These are phyloP conservation scores for Idaea straminata DNA, from an alignment of 2,888 invertebrate species.

Conservation along the genomic window DNA sequence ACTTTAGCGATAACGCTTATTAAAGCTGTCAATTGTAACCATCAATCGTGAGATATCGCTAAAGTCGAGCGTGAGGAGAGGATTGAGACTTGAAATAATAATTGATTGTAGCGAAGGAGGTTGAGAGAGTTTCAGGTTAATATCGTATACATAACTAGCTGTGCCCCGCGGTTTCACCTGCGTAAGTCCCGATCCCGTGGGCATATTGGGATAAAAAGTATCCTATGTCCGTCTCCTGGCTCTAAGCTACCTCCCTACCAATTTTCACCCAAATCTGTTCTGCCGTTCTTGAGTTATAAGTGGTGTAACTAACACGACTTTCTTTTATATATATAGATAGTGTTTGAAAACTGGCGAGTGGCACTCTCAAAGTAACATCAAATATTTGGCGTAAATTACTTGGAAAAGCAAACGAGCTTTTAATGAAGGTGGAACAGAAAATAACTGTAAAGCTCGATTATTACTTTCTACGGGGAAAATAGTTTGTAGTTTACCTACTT, in stretches of 20 bases:
- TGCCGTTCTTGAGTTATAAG: no score
- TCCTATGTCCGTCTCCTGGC: no score
- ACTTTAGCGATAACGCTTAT: no score
- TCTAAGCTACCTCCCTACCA: no score
- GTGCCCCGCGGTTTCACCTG: no score
- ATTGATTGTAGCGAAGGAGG: background rate
- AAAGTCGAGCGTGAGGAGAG: background rate
- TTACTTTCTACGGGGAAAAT: conserved; percentile 4
- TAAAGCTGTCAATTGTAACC: no score
- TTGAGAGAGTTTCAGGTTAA: background rate
- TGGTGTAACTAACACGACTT: no score
- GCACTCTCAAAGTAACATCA: conserved; percentile 16
- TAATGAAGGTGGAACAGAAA: conserved; percentile 17
- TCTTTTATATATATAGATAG: no score
- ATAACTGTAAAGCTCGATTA: conserved; percentile 8
- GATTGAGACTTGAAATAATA: background rate
- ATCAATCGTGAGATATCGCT: no score
- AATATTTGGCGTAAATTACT: conserved; percentile 23
- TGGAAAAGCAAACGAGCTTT: conserved; percentile 23
- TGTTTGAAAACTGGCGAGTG: conserved; percentile 11
- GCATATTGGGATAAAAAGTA: no score
- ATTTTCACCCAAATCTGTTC: no score
- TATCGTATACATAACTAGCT: conserved; percentile 16
- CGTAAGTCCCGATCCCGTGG: no score
- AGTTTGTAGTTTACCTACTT: background rate